phyloP scores from a whole-genome alignment of 2,888 invertebrate genomes.

The Amiota mariae region DNA sequence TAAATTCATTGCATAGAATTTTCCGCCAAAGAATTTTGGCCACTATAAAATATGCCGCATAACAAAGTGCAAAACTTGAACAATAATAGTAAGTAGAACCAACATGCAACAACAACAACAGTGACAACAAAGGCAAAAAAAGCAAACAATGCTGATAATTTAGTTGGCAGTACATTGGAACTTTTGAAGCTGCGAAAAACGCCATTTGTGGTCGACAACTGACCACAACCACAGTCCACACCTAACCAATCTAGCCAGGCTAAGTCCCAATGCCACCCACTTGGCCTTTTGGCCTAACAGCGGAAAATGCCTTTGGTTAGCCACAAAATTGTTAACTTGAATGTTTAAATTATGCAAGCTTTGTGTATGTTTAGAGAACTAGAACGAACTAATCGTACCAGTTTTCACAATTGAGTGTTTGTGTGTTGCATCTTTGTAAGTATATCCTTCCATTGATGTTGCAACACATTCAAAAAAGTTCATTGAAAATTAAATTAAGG shows the following conservation, averaged over 20 bases:
- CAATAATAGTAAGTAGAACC: neutral
- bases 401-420: neutral
- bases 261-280: neutral
- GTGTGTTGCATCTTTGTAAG: neutral
- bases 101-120: conserved; percentile 24
- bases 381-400: too few species aligned
- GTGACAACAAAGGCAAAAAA: conserved; percentile 47
- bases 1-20: conserved; percentile 4
- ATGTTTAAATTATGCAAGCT: conserved; percentile 9
- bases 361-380: too few species aligned
- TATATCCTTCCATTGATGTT: conserved; percentile 5
- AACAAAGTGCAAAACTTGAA: conserved; percentile 9
- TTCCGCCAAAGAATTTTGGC: neutral
- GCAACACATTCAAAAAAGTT: conserved; percentile 15
- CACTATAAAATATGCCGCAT: conserved; percentile 14
- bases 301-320: conserved; percentile 9
- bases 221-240: neutral
- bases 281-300: neutral
- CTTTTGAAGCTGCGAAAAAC: conserved; percentile 37
- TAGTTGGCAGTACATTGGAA: conserved; percentile 55
- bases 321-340: conserved; percentile 14
- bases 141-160: conserved; percentile 64
- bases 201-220: neutral
- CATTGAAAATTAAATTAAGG: conserved; percentile 27
- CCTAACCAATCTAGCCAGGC: neutral